Evolutionary conservation across 2,113 vertebrate species (phyloP).

Genomic region (Tympanuchus pallidicinctus): DNA sequence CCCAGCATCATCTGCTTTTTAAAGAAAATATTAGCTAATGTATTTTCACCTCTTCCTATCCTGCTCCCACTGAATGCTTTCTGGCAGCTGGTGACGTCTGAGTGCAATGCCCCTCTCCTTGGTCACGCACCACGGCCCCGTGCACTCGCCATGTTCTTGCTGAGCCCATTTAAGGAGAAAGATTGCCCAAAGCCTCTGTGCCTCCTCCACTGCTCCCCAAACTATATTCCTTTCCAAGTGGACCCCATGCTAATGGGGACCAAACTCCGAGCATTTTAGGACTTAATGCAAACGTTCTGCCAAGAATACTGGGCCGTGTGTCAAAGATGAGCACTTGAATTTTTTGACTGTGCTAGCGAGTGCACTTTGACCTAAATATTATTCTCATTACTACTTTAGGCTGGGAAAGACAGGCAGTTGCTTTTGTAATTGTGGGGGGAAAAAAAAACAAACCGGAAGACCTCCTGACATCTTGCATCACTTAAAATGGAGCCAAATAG

Average conservation of each 20-base stretch:
- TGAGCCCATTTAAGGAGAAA: constrained; percentile 22
- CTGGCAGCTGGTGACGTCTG: neutral
- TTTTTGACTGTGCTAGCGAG: constrained; percentile 19
- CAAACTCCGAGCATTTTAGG: neutral
- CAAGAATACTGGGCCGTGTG: neutral
- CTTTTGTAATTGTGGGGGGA: constrained; percentile 49
- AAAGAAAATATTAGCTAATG: neutral
- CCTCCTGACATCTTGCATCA: constrained; percentile 31
- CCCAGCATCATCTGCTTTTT: neutral
- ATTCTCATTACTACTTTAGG: constrained; percentile 21
- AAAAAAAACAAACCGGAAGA: constrained; percentile 29
- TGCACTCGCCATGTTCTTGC: neutral
- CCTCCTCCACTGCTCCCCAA: neutral
- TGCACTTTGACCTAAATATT: constrained; percentile 44
- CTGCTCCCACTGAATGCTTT: neutral
- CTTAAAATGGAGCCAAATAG: constrained; percentile 61
- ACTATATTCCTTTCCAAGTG: neutral
- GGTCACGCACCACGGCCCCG: neutral
- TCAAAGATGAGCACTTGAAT: constrained; percentile 41
- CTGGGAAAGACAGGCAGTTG: neutral
- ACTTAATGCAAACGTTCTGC: neutral
- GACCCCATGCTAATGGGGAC: neutral
- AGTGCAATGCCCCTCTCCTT: neutral
- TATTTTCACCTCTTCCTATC: neutral
- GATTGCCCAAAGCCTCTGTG: neutral